phyloP scores from a whole-genome alignment of 2,797 vertebrate species.

The Acanthornis magna region DNA sequence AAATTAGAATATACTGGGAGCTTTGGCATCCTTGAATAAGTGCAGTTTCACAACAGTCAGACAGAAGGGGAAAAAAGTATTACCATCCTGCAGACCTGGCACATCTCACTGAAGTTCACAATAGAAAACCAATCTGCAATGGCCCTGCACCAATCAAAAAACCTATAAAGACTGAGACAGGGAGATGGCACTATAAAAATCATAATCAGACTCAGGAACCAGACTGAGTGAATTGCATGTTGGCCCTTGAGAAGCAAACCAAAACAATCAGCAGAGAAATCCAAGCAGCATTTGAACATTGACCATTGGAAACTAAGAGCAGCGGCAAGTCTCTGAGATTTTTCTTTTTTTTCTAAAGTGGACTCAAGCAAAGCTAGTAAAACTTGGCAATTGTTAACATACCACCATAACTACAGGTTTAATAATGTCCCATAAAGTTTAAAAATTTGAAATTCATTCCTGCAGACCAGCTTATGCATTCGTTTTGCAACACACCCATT shows the following conservation, averaged over 20 bases:
- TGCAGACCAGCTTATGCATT: not conserved
- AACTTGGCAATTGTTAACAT: conserved; percentile 39
- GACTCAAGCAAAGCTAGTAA: conserved; percentile 43
- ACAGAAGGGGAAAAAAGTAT: not conserved
- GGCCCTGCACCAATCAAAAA: not conserved
- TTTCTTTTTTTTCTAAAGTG: not conserved
- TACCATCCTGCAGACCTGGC: not conserved
- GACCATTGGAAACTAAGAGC: conserved; percentile 22
- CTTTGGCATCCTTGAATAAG: not conserved
- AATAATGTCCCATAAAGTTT: conserved; percentile 14
- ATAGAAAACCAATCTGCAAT: not conserved
- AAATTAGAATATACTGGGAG: not conserved
- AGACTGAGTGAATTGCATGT: not conserved
- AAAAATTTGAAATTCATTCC: conserved; percentile 31
- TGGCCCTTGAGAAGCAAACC: conserved; percentile 23
- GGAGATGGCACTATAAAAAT: conserved; percentile 24
- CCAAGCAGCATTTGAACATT: not conserved
- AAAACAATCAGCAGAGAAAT: conserved; percentile 26
- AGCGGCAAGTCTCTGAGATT: not conserved
- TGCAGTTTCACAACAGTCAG: not conserved
- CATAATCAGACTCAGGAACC: not conserved
- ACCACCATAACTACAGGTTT: conserved; percentile 17
- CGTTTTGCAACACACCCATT: not conserved
- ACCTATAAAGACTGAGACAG: not conserved
- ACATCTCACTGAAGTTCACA: not conserved